Evolutionary conservation across 2,113 vertebrate genomes (phyloP).

Genomic region (Pipa parva): DNA sequence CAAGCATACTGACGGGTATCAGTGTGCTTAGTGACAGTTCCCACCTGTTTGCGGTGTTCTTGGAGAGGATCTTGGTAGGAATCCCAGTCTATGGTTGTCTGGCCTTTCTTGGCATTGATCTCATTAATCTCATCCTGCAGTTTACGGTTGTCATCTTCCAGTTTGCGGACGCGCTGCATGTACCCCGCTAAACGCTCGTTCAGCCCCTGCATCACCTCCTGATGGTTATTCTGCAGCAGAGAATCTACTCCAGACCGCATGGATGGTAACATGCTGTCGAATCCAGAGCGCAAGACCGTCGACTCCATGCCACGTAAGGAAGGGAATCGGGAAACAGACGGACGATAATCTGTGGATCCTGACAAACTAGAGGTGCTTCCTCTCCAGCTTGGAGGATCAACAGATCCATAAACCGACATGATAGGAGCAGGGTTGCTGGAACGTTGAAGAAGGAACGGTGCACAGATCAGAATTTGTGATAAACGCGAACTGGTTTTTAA

Average conservation of each 20-base stretch:
- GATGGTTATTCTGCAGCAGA: constrained; percentile 46
- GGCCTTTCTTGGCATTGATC: constrained; percentile 34
- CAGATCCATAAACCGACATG: constrained; percentile 1
- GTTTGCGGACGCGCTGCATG: constrained; percentile 56
- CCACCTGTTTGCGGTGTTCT: constrained; percentile 54
- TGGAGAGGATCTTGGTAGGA: constrained; percentile 46
- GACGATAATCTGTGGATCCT: constrained; percentile 52
- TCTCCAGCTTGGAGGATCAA: neutral
- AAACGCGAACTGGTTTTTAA: too few relatives aligned
- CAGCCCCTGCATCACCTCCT: constrained; percentile 61
- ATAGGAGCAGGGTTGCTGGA: neutral
- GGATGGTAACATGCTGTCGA: constrained; percentile 53
- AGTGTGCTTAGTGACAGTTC: too few relatives aligned
- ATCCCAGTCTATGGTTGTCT: constrained; percentile 51
- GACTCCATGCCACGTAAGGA: constrained; percentile 47
- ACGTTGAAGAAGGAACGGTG: too few relatives aligned
- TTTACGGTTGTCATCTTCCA: constrained; percentile 57
- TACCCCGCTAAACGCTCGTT: constrained; percentile 66
- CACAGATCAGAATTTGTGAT: too few relatives aligned
- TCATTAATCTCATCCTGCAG: constrained; percentile 55
- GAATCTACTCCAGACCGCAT: constrained; percentile 49
- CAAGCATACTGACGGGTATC: neutral
- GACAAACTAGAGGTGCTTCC: constrained; percentile 52
- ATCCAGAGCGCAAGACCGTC: constrained; percentile 31
- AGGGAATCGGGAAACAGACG: constrained; percentile 55